phyloP scores from a whole-genome alignment of 2,113 vertebrate species.

The Laterallus jamaicensis region DNA sequence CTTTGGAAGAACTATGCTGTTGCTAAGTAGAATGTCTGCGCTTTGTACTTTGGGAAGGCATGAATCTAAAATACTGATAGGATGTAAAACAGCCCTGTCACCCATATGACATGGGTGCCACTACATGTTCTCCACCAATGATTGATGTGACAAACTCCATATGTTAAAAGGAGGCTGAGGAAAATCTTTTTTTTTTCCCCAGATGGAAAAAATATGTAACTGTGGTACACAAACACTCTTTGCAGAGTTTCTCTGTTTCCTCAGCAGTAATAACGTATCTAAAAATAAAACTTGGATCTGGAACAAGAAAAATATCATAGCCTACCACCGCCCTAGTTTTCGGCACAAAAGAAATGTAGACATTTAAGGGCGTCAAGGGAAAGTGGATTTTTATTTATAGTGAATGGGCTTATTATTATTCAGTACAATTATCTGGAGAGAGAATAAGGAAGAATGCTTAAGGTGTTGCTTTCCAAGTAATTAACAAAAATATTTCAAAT shows the following conservation, averaged over 20 bases:
- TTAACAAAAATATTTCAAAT: slow-evolving; percentile 44
- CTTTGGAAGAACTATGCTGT: slow-evolving; percentile 23
- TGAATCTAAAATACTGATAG: slow-evolving; percentile 27
- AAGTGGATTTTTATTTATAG: slow-evolving; percentile 53
- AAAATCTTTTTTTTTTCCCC: slow-evolving; percentile 2
- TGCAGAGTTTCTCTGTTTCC: slow-evolving; percentile 51
- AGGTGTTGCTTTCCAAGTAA: slow-evolving; percentile 47
- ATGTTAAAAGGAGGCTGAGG: slow-evolving; percentile 55
- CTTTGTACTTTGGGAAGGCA: slow-evolving; percentile 30
- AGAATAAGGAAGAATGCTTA: background rate
- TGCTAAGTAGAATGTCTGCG: background rate
- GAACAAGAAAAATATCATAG: slow-evolving; percentile 39
- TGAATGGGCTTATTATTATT: slow-evolving; percentile 10
- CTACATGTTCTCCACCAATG: slow-evolving; percentile 52
- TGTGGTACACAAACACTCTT: slow-evolving; percentile 50
- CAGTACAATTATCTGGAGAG: slow-evolving; percentile 11
- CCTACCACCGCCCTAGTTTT: slow-evolving; percentile 16
- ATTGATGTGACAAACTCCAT: slow-evolving; percentile 64
- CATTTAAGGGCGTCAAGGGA: slow-evolving; percentile 7
- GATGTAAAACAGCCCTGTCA: slow-evolving; percentile 67
- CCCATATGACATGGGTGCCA: slow-evolving; percentile 55
- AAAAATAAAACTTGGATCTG: slow-evolving; percentile 50
- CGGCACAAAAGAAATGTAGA: background rate
- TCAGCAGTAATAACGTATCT: slow-evolving; percentile 35
- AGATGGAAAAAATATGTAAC: slow-evolving; percentile 65